Percentiles rank a stretch among this genome's conserved stretches.
phyloP scores from a whole-genome alignment of 2,888 invertebrate genomes.

The Hirtodrosophila confusa region DNA sequence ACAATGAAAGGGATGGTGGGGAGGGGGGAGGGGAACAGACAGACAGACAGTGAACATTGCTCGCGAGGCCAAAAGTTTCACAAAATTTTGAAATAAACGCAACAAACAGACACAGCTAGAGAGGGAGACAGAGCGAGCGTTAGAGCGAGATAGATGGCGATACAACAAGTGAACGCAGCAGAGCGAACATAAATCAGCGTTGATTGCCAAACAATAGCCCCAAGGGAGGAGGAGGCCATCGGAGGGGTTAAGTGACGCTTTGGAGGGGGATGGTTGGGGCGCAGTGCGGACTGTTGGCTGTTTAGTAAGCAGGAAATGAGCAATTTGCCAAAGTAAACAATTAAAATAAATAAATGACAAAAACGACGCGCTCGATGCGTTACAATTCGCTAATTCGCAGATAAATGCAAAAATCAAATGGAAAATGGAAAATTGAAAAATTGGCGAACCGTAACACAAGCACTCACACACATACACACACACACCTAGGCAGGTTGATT shows the following conservation, averaged over 20 bases:
- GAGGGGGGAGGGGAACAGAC: slow-evolving; percentile 4
- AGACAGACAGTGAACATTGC: slow-evolving; percentile 6
- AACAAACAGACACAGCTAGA: slow-evolving; percentile 2
- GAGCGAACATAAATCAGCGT: slow-evolving; percentile 69
- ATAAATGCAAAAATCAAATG: slow-evolving; percentile 28
- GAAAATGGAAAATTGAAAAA: slow-evolving; percentile 55
- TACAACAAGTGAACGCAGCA: slow-evolving; percentile 35
- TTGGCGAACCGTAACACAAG: slow-evolving; percentile 41
- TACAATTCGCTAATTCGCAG: slow-evolving; percentile 26
- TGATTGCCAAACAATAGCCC: slow-evolving; percentile 76
- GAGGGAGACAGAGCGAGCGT: slow-evolving; percentile 3
- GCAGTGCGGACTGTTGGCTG: neutral
- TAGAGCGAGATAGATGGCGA: slow-evolving; percentile 10
- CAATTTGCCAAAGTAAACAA: slow-evolving; percentile 79
- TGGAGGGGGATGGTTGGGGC: neutral
- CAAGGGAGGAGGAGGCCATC: slow-evolving; percentile 1
- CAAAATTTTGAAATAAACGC: slow-evolving; percentile 26
- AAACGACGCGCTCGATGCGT: slow-evolving; percentile 36
- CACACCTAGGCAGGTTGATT: slow-evolving; percentile 39
- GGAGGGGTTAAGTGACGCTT: neutral
- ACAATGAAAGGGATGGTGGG: slow-evolving; percentile 9
- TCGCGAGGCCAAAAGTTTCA: slow-evolving; percentile 22
- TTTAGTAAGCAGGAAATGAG: slow-evolving; percentile 70
- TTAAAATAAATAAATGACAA: slow-evolving; percentile 69
- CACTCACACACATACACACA: slow-evolving; percentile 23